Base-by-base conservation (phyloP, 2,113 vertebrate genomes). In the Archocentrus centrarchus region DNA sequence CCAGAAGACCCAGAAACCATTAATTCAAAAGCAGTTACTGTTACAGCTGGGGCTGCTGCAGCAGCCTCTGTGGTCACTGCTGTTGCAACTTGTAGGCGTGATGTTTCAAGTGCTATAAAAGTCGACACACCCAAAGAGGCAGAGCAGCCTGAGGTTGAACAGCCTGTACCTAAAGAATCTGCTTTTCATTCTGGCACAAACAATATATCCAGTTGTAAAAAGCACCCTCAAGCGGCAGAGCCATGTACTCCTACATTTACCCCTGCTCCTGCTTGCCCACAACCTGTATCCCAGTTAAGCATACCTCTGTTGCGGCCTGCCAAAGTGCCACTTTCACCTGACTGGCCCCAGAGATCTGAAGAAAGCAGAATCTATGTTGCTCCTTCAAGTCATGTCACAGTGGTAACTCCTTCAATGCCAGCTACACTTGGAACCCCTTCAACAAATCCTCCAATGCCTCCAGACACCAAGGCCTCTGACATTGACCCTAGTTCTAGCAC, bases 381-480 rank as follows among this genome's bases (percentile, higher is more conserved):
- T 0, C 95, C 97, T 0, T 95, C 97, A 0, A 95, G 97, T 0
- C 96, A 97, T 37, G 95, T 97, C 18, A 97, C 97, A 1, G 90
- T 94, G 10, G 91, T 95, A 63, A 92, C 93, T 68, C 80, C 94
- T 20, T 89, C 94, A 63, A 66, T 92, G 77, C 84, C 91, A 60
- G 86, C 93, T 82, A 27, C 92, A 75, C 88, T 94, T 84, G 94
- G 87, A 77, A 86, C 78, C 24, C 86, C 94, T 81, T 87, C 94
- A 83, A 44, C 89, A 78, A 96, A 96, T 85, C 94, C 96, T 41
- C 92, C 95, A 30, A 87, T 96, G 89, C 98, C 98, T 0, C 97
- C 98, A 0, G 98, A 99, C 86, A 99, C 98, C 0, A 99, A 99
- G 94, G 98, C 98, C 0, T 99, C 98, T 0, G 98, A 99, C 73